These are phyloP conservation scores for Brachypterus glaber DNA, from an alignment of 2,888 invertebrate genomes.

Conservation along the genomic window DNA sequence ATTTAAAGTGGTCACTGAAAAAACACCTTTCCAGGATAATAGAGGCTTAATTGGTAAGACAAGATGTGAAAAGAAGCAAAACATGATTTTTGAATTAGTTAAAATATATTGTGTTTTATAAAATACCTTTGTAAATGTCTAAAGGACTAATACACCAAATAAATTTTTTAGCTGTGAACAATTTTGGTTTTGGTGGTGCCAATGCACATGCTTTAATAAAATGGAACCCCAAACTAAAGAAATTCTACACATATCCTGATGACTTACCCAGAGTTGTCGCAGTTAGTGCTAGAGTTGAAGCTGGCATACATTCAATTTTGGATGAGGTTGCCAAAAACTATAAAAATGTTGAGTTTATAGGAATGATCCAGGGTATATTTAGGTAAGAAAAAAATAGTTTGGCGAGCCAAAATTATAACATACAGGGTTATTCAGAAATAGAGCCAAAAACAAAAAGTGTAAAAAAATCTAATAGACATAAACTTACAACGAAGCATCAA, in stretches of 20 bases:
- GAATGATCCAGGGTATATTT: constrained; percentile 21
- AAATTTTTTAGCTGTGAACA: constrained; percentile 65
- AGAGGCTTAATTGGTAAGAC: constrained; percentile 25
- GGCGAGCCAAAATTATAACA: too few species aligned
- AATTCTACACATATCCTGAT: constrained; percentile 6
- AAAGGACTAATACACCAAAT: constrained; percentile 37
- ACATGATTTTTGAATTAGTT: too few species aligned
- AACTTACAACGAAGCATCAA: too few species aligned
- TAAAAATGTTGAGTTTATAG: constrained; percentile 18
- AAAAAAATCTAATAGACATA: too few species aligned
- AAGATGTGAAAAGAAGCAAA: too few species aligned
- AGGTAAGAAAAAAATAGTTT: too few species aligned
- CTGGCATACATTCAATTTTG: constrained; percentile 56
- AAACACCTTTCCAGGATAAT: constrained; percentile 43
- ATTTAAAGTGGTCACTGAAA: constrained; percentile 42
- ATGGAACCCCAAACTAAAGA: constrained; percentile 36
- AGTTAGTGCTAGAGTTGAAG: constrained; percentile 30
- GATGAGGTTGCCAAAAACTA: constrained; percentile 48
- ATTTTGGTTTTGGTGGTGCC: constrained; percentile 57
- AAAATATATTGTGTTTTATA: too few species aligned
- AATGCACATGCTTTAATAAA: constrained; percentile 44
- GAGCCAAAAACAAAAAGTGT: too few species aligned
- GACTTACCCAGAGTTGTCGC: constrained; percentile 38
- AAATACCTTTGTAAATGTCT: constrained; percentile 21
- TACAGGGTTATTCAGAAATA: too few species aligned